Evolutionary conservation across 2,113 vertebrate genomes (phyloP).

Genomic region (Cottus gobio): DNA sequence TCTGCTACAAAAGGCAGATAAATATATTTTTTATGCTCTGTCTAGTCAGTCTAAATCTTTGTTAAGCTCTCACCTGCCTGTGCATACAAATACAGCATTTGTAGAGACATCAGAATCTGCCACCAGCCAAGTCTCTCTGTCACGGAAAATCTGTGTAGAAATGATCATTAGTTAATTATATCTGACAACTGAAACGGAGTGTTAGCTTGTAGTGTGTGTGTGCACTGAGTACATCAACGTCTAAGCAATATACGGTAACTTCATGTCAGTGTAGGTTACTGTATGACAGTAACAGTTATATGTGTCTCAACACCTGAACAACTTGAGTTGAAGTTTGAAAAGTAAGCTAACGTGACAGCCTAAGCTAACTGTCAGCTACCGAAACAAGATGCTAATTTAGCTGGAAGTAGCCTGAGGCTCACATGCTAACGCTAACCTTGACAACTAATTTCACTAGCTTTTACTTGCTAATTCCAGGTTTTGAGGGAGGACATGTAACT

Average conservation of each 20-base stretch:
- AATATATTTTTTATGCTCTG: not conserved
- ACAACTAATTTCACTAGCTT: too few species aligned
- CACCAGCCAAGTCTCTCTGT: constrained; percentile 5
- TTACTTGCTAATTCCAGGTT: not conserved
- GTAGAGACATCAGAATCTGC: constrained; percentile 1
- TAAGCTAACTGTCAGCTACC: not conserved
- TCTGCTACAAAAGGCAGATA: not conserved
- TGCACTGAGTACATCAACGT: too few species aligned
- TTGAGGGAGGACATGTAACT: not conserved
- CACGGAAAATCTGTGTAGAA: not conserved
- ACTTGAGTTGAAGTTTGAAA: not conserved
- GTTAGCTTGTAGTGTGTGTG: not conserved
- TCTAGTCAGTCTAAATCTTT: constrained; percentile 1
- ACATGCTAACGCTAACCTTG: not conserved
- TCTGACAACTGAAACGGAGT: not conserved
- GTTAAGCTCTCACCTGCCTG: constrained; percentile 32
- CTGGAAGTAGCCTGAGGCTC: not conserved
- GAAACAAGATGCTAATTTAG: not conserved
- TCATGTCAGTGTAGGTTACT: not conserved
- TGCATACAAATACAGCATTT: constrained; percentile 19
- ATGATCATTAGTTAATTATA: not conserved
- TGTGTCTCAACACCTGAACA: too few species aligned
- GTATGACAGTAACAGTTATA: too few species aligned
- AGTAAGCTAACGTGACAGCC: too few species aligned
- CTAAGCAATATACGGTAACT: not conserved